Evolutionary conservation across 2,888 invertebrate genomes (phyloP).

Genomic region (Diaprepes abbreviatus): DNA sequence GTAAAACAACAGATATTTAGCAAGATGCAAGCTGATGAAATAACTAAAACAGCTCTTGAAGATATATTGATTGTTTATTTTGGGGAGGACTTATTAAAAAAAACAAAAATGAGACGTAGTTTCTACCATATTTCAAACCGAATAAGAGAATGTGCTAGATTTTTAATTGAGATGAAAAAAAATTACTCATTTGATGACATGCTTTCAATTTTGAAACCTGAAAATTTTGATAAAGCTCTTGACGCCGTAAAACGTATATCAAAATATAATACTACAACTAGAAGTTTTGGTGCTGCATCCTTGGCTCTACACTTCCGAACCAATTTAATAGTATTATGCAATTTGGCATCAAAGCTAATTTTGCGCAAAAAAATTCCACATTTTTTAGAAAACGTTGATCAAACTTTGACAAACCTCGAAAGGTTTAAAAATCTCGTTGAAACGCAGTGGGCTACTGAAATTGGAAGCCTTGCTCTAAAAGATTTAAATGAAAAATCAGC

Average conservation of each 20-base stretch:
- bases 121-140: neutral
- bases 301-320: conserved; percentile 46
- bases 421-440: conserved; percentile 21
- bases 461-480: conserved; percentile 9
- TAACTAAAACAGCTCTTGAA: neutral
- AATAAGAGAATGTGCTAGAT: conserved; percentile 8
- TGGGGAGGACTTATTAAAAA: neutral
- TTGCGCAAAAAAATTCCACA: conserved; percentile 42
- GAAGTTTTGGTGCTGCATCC: conserved; percentile 48
- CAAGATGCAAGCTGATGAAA: neutral
- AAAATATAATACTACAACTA: conserved; percentile 28
- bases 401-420: conserved; percentile 32
- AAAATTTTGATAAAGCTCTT: conserved; percentile 18
- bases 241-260: conserved; percentile 22
- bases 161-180: conserved; percentile 16
- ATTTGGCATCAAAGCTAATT: conserved; percentile 45
- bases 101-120: neutral
- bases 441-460: conserved; percentile 4
- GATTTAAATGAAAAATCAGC: conserved; percentile 22
- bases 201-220: conserved; percentile 2
- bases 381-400: conserved; percentile 13
- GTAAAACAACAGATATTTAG: neutral
- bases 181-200: neutral
- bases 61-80: neutral
- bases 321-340: conserved; percentile 42